These are phyloP conservation scores for Tragelaphus buxtoni DNA, from an alignment of 2,113 vertebrate genomes.

Conservation along the genomic window DNA sequence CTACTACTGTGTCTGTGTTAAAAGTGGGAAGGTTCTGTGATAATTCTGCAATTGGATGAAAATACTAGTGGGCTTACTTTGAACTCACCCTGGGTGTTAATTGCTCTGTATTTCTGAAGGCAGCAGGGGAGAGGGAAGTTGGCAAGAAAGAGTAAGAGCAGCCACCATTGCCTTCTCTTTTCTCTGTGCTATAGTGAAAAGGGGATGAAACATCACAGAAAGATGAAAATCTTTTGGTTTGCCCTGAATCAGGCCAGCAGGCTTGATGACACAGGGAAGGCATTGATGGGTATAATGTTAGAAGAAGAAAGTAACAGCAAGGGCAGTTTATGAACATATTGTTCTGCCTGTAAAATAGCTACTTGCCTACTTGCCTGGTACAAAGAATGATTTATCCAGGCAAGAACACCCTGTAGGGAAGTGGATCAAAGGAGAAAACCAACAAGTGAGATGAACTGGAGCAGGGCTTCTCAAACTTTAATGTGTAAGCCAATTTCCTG, in stretches of 20 bases:
- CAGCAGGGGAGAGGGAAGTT: constrained; percentile 56
- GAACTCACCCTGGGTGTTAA: constrained; percentile 64
- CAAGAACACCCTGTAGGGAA: constrained; percentile 61
- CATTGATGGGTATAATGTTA: constrained; percentile 61
- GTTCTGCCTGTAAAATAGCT: constrained; percentile 64
- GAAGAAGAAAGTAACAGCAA: constrained; percentile 69
- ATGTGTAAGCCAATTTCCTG: constrained; percentile 20
- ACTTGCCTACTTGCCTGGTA: constrained; percentile 61
- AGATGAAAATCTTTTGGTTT: constrained; percentile 68
- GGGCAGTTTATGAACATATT: constrained; percentile 61
- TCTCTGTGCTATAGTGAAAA: constrained; percentile 39
- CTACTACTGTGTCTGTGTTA: background rate
- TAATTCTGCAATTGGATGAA: constrained; percentile 67
- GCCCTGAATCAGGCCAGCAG: constrained; percentile 55
- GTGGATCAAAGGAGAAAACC: constrained; percentile 64
- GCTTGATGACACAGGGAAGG: constrained; percentile 59
- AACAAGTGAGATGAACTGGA: constrained; percentile 50
- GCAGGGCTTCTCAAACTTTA: constrained; percentile 37
- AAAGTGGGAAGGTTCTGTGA: constrained; percentile 49
- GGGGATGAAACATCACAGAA: constrained; percentile 56
- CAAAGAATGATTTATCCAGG: constrained; percentile 52
- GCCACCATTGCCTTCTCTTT: constrained; percentile 41
- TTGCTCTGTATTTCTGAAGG: constrained; percentile 65
- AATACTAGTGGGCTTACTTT: constrained; percentile 59
- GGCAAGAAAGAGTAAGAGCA: constrained; percentile 24